Conservation (phyloP, 2,113 vertebrate species). For the Calidris pugnax region DNA sequence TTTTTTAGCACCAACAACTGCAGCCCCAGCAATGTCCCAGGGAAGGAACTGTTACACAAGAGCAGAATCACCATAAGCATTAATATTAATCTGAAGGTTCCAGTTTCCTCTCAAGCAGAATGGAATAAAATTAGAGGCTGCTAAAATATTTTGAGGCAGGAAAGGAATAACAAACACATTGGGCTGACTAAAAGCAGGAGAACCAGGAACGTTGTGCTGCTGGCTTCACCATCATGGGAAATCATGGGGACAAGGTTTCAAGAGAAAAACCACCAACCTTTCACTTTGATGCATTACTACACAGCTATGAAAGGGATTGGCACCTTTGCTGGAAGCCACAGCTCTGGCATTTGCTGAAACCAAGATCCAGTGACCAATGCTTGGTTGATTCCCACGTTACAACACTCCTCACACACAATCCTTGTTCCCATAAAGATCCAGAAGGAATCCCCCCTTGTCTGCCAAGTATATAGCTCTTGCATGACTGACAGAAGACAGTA, state of each 20-base stretch:
- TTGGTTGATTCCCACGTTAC: neutral
- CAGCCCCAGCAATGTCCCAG: neutral
- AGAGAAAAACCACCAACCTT: neutral
- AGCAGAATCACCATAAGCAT: neutral
- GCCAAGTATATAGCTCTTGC: neutral
- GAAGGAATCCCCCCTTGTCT: neutral
- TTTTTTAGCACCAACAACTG: neutral
- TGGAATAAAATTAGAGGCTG: neutral
- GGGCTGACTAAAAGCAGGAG: neutral
- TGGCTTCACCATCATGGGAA: neutral
- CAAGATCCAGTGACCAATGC: neutral
- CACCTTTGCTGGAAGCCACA: neutral
- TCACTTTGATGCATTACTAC: neutral
- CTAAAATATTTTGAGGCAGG: neutral
- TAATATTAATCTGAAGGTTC: neutral
- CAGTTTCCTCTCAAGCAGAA: neutral
- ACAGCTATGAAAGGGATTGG: neutral
- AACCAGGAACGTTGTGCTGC: neutral
- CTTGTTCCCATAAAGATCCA: neutral
- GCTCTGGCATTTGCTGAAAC: neutral
- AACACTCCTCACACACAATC: neutral
- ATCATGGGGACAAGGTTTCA: neutral
- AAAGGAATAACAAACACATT: neutral
- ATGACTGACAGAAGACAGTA: neutral
- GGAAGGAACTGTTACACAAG: neutral